Evolutionary conservation across 2,113 vertebrate species (phyloP).

Genomic region (Oncorhynchus masou): DNA sequence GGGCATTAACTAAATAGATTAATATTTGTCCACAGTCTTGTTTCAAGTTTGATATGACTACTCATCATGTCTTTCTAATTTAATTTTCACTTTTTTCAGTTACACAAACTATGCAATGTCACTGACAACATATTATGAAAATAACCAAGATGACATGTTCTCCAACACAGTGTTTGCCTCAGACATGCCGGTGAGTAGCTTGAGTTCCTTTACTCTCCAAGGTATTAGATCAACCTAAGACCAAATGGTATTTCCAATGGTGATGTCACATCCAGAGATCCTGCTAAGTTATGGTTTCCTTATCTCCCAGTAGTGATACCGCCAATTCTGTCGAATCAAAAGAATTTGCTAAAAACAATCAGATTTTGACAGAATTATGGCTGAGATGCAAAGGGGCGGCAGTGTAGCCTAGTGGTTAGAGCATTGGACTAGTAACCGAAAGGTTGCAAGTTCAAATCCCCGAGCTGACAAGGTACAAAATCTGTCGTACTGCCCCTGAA

Average conservation of each 20-base stretch:
- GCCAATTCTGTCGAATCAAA: too few relatives aligned
- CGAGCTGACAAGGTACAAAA: too few relatives aligned
- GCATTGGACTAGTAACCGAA: too few relatives aligned
- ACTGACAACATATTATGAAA: neutral
- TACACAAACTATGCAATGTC: neutral
- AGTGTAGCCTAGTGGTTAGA: too few relatives aligned
- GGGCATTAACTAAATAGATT: neutral
- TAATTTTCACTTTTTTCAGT: neutral
- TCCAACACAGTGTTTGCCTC: slow-evolving; percentile 32
- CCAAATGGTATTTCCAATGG: too few relatives aligned
- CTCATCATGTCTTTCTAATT: neutral
- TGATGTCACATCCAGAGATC: neutral
- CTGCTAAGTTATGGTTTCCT: neutral
- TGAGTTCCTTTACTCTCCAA: too few relatives aligned
- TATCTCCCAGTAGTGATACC: neutral
- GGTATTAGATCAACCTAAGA: too few relatives aligned
- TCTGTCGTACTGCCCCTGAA: too few relatives aligned
- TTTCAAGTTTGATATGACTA: neutral
- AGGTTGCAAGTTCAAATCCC: too few relatives aligned
- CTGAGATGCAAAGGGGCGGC: too few relatives aligned
- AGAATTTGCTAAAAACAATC: too few relatives aligned
- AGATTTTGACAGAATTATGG: too few relatives aligned
- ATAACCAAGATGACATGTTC: slow-evolving; percentile 1
- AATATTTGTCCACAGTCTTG: neutral
- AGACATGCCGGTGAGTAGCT: slow-evolving; percentile 34